A percentile compares a stretch with the other conserved stretches of the same genome.
Evolutionary conservation across 2,797 vertebrate genomes (phyloP).

Genomic region (Poeciliopsis presidionis): DNA sequence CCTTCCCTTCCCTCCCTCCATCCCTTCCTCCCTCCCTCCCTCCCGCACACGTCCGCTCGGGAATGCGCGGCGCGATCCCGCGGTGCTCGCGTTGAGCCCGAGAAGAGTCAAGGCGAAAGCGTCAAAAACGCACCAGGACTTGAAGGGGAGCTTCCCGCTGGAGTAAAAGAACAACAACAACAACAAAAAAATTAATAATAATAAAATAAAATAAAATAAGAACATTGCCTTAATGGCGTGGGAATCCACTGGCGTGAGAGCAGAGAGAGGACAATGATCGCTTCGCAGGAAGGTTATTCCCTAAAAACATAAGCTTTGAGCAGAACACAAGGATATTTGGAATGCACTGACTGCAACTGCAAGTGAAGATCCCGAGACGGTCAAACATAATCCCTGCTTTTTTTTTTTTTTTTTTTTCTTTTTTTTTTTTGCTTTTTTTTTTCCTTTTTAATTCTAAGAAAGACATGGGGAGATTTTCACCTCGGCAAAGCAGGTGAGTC

Average conservation of each 20-base stretch:
- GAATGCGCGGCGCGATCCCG: slow-evolving; percentile 81
- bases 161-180: slow-evolving; percentile 7
- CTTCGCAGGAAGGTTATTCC: slow-evolving; percentile 66
- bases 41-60: slow-evolving; percentile 54
- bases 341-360: slow-evolving; percentile 57
- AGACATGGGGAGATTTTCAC: slow-evolving; percentile 78
- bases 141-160: slow-evolving; percentile 53
- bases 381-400: slow-evolving; percentile 57
- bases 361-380: slow-evolving; percentile 57
- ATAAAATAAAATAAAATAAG: neutral
- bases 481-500: slow-evolving; percentile 83
- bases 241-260: slow-evolving; percentile 47
- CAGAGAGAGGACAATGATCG: slow-evolving; percentile 60
- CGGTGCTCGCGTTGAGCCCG: slow-evolving; percentile 66
- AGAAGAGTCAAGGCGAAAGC: slow-evolving; percentile 70
- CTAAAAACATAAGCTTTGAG: slow-evolving; percentile 51
- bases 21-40: slow-evolving; percentile 56
- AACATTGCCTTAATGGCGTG: slow-evolving; percentile 21
- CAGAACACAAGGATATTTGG: slow-evolving; percentile 68
- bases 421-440: slow-evolving; percentile 19
- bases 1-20: neutral
- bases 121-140: slow-evolving; percentile 68
- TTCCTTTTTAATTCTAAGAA: neutral
- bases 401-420: slow-evolving; percentile 13
- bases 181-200: no score